Evolutionary conservation across 2,113 vertebrate genomes (phyloP), one percentile per base, ranked within the genome.

Genomic region (Oreotrochilus melanogaster): DNA sequence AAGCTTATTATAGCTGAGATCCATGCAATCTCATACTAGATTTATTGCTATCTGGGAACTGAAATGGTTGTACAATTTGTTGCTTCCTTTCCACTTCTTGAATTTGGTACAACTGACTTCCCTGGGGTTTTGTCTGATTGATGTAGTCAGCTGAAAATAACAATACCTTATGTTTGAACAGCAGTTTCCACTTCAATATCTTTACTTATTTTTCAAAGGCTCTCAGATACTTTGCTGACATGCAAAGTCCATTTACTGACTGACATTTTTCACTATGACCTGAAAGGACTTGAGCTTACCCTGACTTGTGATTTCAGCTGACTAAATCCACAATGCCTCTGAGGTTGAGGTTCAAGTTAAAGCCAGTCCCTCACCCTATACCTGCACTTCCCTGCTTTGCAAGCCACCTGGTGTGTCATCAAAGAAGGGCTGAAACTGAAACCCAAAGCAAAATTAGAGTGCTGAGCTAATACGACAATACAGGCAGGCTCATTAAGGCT

Each of bases 141-240:
- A 21, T 88, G 54, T 73, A 21, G 51, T 92, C 74, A 94, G 69
- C 53, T 89, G 70, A 89, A 95, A 93, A 85, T 73, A 91, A 88
- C 87, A 91, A 73, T 73, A 72, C 53, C 78, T 73, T 56, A 30
- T 89, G 66, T 87, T 58, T 80, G 78, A 87, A 33, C 84, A 81
- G 70, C 65, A 81, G 37, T 66, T 95, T 92, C 21, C 25, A 43
- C 9, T 43, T 56, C 86, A 86, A 88, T 80, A 60, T 57, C 65
- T 92, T 85, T 37, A 70, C 74, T 65, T 93, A 37, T 31, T 91
- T 91, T 57, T 89, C 70, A 92, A 81, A 91, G 43, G 39, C 80
- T 28, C 23, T 65, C 53, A 43, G 65, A 75, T 80, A 50, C 37
- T n/a, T 62, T 58, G 30, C 28, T 8, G 1, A 66, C 27, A 18